phyloP scores from a whole-genome alignment of 2,113 vertebrate genomes.

The Nothocercus nigrocapillus region DNA sequence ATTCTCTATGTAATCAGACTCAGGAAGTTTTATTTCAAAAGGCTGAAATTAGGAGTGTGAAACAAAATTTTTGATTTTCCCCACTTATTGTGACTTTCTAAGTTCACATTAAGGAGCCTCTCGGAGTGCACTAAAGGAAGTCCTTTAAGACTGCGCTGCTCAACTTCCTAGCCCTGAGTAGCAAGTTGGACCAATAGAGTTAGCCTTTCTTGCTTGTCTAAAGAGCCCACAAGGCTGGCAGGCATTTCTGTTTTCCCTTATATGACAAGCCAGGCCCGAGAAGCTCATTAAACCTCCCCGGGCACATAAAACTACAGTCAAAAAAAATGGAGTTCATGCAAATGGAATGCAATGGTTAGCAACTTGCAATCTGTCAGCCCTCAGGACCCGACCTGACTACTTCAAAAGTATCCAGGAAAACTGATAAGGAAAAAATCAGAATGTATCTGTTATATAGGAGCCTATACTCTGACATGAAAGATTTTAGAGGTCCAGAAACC shows the following conservation, averaged over 20 bases:
- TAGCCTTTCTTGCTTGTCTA: neutral
- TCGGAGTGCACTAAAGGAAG: neutral
- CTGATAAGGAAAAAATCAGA: neutral
- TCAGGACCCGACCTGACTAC: neutral
- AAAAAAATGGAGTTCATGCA: neutral
- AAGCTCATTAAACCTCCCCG: neutral
- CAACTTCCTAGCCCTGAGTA: neutral
- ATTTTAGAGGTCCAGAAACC: neutral
- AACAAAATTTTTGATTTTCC: too few species aligned
- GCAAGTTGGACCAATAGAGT: neutral
- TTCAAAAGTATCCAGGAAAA: neutral
- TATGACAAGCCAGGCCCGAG: neutral
- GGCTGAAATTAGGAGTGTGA: too few species aligned
- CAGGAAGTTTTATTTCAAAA: too few species aligned
- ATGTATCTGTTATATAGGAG: accelerated
- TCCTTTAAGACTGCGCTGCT: neutral
- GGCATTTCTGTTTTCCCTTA: neutral
- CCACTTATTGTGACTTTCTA: neutral
- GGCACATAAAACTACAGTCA: neutral
- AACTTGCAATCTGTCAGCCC: neutral
- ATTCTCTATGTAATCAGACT: neutral
- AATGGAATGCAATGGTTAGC: accelerated
- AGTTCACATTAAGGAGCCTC: neutral
- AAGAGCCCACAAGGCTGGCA: neutral
- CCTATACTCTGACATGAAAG: neutral